These are phyloP conservation scores for Rhinopomastus cyanomelas DNA, from an alignment of 2,113 vertebrate genomes.

Conservation along the genomic window DNA sequence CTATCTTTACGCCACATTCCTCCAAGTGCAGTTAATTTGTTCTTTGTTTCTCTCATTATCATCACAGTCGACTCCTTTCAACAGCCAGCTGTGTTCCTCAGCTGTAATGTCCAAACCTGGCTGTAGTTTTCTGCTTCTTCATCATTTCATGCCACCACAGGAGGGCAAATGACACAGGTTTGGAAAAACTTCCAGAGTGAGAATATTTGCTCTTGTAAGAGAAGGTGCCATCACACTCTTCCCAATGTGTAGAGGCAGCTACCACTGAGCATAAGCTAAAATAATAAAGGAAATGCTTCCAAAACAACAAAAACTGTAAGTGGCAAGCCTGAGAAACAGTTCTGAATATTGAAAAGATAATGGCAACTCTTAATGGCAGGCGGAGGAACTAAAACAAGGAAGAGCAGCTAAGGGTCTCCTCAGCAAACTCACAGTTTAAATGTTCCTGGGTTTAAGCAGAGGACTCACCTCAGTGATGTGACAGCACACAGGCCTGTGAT, in stretches of 20 bases:
- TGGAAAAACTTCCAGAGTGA: not conserved
- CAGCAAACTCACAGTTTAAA: not conserved
- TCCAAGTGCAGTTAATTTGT: too few relatives aligned
- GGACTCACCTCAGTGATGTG: not conserved
- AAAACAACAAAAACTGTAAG: not conserved
- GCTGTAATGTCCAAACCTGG: too few relatives aligned
- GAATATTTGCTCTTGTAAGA: not conserved
- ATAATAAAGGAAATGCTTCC: not conserved
- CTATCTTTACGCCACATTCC: too few relatives aligned
- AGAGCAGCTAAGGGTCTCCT: not conserved
- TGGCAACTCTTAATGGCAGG: not conserved
- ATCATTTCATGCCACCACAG: too few relatives aligned
- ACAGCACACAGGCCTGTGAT: too few relatives aligned
- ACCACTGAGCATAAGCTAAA: not conserved
- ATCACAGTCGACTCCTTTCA: too few relatives aligned
- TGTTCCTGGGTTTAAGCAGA: not conserved
- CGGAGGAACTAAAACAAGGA: not conserved
- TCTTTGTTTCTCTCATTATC: too few relatives aligned
- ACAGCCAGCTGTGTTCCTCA: too few relatives aligned
- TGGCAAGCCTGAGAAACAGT: not conserved
- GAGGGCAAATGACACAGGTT: not conserved
- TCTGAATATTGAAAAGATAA: not conserved
- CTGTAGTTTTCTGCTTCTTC: too few relatives aligned
- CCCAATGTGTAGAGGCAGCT: not conserved
- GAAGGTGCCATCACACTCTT: not conserved